Evolutionary conservation across 2,113 vertebrate genomes (phyloP), one percentile per base, ranked within the genome.

Genomic region (Euleptes europaea): DNA sequence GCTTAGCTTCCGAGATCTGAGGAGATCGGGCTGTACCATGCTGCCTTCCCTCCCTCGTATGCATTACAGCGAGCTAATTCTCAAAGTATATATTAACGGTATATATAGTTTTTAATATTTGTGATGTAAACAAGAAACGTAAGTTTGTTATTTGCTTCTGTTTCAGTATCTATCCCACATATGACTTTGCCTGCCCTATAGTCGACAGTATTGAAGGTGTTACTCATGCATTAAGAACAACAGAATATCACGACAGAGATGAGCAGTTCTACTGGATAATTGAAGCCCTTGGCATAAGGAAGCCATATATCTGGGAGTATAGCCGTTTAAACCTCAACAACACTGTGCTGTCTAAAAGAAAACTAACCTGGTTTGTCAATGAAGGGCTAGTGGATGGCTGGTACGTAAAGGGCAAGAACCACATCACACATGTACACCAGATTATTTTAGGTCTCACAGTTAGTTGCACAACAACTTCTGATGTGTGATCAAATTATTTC

Each of bases 211-310:
- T 99, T 78, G 99, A 99, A 95, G 98, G 97, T 0, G 98, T 99
- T 85, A 99, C 99, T 2, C 99, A 99, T 21, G 98, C 98, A 5
- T 94, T 99, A 28, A 97, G 99, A 88, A 99, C 99, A 85, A 99
- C 98, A 0, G 99, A 99, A 92, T 99, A 99, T 92, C 99, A 99
- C 38, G 99, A 99, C 90, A 96, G 99, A 21, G 99, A 99, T 31
- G 98, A 99, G 21, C 99, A 99, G 77, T 99, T 97, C 92, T 99
- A 99, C 86, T 99, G 99, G 99, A 95, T 99, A 51, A 99, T 99
- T 65, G 93, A 98, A 26, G 97, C 98, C 4, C 91, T 99, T 92
- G 95, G 96, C 33, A 97, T 99, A 91, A 96, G 99, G 71, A 99
- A 98, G 70, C 99, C 98, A 0, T 97, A 98, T 80, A 98, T 99